Evolutionary conservation across 2,113 vertebrate genomes (phyloP).

Genomic region (Anguilla japonica): DNA sequence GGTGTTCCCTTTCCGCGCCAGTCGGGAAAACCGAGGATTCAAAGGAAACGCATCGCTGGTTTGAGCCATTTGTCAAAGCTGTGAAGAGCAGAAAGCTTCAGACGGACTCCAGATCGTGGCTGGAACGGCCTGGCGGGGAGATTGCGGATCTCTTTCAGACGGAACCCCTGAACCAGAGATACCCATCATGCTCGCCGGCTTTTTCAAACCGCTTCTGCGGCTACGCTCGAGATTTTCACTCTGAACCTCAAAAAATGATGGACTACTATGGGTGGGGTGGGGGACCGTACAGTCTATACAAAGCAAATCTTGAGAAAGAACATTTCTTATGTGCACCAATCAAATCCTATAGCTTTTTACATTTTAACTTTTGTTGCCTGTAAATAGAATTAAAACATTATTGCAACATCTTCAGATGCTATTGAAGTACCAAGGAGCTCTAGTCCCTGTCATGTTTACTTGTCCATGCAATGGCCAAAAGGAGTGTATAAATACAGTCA

Average conservation of each 20-base stretch:
- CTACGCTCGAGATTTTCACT: background rate
- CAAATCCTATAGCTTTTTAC: background rate
- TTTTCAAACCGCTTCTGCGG: background rate
- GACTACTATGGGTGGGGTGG: background rate
- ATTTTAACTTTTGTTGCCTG: background rate
- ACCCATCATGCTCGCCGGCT: background rate
- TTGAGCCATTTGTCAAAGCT: slow-evolving; percentile 25
- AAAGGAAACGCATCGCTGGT: slow-evolving; percentile 23
- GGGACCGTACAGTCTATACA: background rate
- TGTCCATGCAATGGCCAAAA: background rate
- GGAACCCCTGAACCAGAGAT: background rate
- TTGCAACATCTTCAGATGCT: background rate
- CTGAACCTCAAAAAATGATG: background rate
- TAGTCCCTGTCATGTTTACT: background rate
- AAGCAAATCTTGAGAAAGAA: background rate
- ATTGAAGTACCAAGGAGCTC: background rate
- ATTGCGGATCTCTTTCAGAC: slow-evolving; percentile 16
- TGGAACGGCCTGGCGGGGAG: background rate
- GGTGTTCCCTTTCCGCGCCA: slow-evolving; percentile 26
- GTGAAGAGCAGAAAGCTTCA: slow-evolving; percentile 1
- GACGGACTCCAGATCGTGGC: slow-evolving; percentile 27
- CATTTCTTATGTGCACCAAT: background rate
- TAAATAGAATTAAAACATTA: background rate
- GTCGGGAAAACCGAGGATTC: slow-evolving; percentile 25
- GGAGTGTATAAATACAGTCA: background rate